Conservation (phyloP, 2,113 vertebrate genomes). For the Alexandromys fortis region DNA sequence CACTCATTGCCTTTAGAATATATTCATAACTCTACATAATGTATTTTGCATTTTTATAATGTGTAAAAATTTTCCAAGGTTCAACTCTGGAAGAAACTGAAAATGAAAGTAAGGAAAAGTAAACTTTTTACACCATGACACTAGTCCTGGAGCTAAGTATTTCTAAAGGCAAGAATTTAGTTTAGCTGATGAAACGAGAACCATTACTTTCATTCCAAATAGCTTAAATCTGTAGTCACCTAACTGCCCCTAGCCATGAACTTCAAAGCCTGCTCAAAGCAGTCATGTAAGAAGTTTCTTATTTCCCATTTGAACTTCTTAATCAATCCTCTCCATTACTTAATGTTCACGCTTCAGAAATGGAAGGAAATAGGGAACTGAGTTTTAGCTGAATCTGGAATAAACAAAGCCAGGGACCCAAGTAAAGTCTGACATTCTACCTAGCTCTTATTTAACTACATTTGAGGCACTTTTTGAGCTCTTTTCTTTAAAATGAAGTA, state of each 20-base stretch:
- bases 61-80: neutral
- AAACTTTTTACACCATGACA: constrained; percentile 7
- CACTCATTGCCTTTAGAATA: neutral
- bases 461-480: neutral
- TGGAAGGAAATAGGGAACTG: constrained; percentile 11
- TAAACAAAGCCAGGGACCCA: constrained; percentile 55
- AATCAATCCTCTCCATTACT: constrained; percentile 68
- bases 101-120: constrained; percentile 2
- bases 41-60: neutral
- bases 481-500: neutral
- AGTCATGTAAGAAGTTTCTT: constrained; percentile 56
- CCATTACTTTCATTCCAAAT: constrained; percentile 72
- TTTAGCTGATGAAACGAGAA: constrained; percentile 68
- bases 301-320: constrained; percentile 74
- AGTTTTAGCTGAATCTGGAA: constrained; percentile 63
- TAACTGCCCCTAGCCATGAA: constrained; percentile 62
- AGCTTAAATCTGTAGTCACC: constrained; percentile 70
- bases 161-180: constrained; percentile 75
- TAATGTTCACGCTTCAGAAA: constrained; percentile 60
- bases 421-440: neutral
- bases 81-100: neutral
- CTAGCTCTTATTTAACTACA: neutral
- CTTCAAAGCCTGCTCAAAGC: constrained; percentile 71
- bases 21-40: neutral
- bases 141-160: constrained; percentile 55